A percentile compares a stretch with the other conserved stretches of the same genome.
These are phyloP conservation scores for Urocolius indicus DNA, from an alignment of 2,113 vertebrate genomes.

Conservation along the genomic window DNA sequence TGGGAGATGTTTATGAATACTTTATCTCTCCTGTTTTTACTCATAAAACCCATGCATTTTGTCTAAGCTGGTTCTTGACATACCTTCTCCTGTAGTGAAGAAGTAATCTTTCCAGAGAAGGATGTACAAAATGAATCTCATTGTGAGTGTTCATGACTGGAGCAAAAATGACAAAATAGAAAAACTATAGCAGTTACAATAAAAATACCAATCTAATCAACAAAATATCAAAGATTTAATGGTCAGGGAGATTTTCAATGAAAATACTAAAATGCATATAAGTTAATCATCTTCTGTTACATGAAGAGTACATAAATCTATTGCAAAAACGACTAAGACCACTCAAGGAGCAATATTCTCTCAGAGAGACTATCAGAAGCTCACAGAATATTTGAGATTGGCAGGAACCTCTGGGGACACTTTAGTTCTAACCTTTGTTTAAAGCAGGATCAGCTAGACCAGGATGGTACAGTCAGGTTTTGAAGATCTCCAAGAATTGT, in stretches of 20 bases:
- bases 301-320: background rate
- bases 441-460: background rate
- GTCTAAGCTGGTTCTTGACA: background rate
- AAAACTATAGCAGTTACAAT: background rate
- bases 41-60: background rate
- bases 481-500: background rate
- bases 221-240: background rate
- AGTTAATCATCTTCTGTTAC: background rate
- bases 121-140: background rate
- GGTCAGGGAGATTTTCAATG: background rate
- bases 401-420: background rate
- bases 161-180: background rate
- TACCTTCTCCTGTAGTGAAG: background rate
- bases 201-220: background rate
- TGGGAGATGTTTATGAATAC: background rate
- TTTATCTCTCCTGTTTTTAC: background rate
- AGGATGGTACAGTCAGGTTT: background rate
- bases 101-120: background rate
- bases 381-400: background rate
- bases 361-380: background rate
- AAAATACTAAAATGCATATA: background rate
- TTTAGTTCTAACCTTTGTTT: background rate
- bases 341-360: background rate
- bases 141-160: background rate
- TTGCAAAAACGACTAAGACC: background rate